Evolutionary conservation across 2,888 invertebrate genomes (phyloP), one percentile per base, ranked within the genome.

Genomic region (Patella depressa): DNA sequence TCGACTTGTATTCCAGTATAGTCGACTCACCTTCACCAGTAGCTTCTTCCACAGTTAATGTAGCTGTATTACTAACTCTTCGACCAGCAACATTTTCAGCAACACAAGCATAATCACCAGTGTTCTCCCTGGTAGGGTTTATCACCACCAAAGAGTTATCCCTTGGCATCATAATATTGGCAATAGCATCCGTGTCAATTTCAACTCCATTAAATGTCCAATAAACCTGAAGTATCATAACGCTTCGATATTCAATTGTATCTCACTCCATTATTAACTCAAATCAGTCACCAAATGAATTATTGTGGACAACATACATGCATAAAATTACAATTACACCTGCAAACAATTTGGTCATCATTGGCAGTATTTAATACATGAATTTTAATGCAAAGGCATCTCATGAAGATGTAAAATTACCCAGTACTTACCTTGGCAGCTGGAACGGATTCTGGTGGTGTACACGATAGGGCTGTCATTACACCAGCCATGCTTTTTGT

Each of bases 21-120:
- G 45, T 4, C 45, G 45, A 45, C 45, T 45, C 45, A 24, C 9
- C 65, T 24, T n/a, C 65, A 12, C 65, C 65, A 9, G 19, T 65
- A 1, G 65, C 19, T 12, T 24, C 65, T 24, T 65, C 65, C 1
- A 65, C 65, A 24, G 65, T 65, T 24, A 65, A 65, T 24, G 19
- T 12, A 65, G 65, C 65, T n/a, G 65, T 65, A 14, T 65, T 65
- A 65, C 65, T 65, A 19, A 24, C 24, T 65, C 65, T 65, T 24
- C 24, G 19, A 65, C 65, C 65, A 65, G 65, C 65, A 14, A 65
- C 65, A 15, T 65, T 65, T 65, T 65, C 65, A 65, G 65, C 65
- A 65, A 65, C 65, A 19, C 65, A 65, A 24, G 65, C 24, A 19
- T 65, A 65, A 24, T 65, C 65, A 24, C 65, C 65, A 9, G 19